Evolutionary conservation across 1,140 invertebrate genomes (phyloP), one percentile per base, ranked within the genome.

Genomic region (Drosophila lowei): DNA sequence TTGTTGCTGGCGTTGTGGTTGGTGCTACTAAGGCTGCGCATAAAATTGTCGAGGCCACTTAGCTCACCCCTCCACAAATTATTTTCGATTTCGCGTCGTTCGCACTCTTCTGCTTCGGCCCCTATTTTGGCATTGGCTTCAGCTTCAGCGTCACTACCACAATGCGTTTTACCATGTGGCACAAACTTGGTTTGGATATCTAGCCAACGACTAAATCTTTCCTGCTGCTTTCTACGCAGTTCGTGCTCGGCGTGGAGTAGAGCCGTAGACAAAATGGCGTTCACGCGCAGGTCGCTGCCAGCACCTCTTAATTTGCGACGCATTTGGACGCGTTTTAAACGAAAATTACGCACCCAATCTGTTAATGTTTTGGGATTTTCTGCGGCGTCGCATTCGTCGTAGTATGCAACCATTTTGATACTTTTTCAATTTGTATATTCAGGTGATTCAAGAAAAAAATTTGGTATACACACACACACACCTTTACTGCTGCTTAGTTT

Each of bases 341-440:
- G 90, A 47, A 91, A 86, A 78, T 90, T 90, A 46, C 74, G 81
- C 28, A 91, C 90, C 90, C 90, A 91, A 59, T 90, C 90, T 9
- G 72, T 77, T 49, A 91, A 57, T 0, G 90, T 91, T 66, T 86
- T 79, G 18, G 88, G 90, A 48, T 83, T 70, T 15, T 84, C 65
- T 42, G 43, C 34, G 21, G 47, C 61, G 15, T 88, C 79, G 18
- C 54, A 80, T 23, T 84, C 75, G 66, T 85, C 79, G 44, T 63
- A 72, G 55, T 60, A 68, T 25, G 79, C 73, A 50, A 90, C 68
- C 84, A 89, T 90, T 74, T 80, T 75, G 30, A 16, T 18, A 44
- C 9, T 70, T 16, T 77, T 43, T 34, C 38, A 46, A 49, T 47
- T 52, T 59, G 25, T 64, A 77, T 59, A 64, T 15, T 62, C 53